Evolutionary conservation across 2,797 vertebrate species (phyloP), one percentile per base, ranked within the genome.

Genomic region (Spondyliosoma cantharus): DNA sequence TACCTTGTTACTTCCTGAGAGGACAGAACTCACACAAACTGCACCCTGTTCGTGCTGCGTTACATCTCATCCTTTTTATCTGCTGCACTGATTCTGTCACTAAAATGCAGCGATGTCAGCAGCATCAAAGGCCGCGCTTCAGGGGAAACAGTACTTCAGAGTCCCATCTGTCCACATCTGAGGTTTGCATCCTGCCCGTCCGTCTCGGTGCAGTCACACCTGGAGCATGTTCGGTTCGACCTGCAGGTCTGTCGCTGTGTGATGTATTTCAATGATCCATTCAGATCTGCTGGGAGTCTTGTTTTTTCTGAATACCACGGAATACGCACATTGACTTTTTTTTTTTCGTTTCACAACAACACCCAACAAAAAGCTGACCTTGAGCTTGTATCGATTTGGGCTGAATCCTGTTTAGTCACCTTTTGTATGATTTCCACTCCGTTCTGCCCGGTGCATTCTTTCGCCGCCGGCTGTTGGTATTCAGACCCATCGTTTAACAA

Each of bases 401-500:
- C 25, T 73, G 74, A 87, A 57, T 69, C 67, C 46, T 49, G 19
- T 80, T 85, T 54, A 22, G 52, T 52, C 61, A 48, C 57, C 48
- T 84, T 84, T 89, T 74, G 24, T 61, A 53, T 65, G 29, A 77
- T 78, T 66, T 63, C 49, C 42, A 68, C 64, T 71, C 57, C 71
- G 53, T 61, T 49, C 20, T 74, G 53, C 74, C 69, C 15, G n/a
- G 19, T 25, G 46, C 46, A 58, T 81, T 81, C 43, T 77, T 63
- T 43, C 5, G 6, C 1, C 72, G 50, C 16, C 5, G 12, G 72
- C 57, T 64, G 58, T 66, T 78, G 53, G 19, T 71, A 71, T 76
- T 78, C 65, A 81, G 25, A 72, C 52, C 54, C 32, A 65, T 64
- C 4, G 4, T 64, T 74, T 80, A 32, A 12, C 2, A 48, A 85